Evolutionary conservation across 2,113 vertebrate species (phyloP), one percentile per base, ranked within the genome.

Genomic region (Salvator merianae): DNA sequence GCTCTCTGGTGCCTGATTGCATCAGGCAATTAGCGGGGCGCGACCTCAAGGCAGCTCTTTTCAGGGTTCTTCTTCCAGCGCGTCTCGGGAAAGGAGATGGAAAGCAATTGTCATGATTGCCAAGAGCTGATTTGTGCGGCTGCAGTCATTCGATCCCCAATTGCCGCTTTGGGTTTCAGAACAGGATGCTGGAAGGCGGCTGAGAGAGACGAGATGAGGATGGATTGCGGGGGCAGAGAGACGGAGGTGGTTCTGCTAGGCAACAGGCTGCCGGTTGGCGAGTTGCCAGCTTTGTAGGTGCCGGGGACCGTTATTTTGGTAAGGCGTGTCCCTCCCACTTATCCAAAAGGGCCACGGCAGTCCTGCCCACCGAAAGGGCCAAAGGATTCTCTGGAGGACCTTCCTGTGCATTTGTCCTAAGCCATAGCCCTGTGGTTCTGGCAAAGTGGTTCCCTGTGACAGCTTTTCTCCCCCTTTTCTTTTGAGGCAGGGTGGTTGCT

Each of bases 11-110:
- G 88, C 87, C 92, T 3, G 26, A 76, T 90, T 89, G 36, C 3
- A 7, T 82, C 59, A 83, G 89, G 83, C 88, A 91, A 91, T 91
- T 87, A 90, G 85, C 66, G 91, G 93, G 91, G 84, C 84, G 87
- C 26, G 77, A 86, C 87, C 86, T 14, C 88, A 26, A 88, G 79
- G 84, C 12, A 1, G 32, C 32, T 74, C 75, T 77, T 86, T 86
- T 36, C 87, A 84, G 76, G 85, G 50, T 66, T 74, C 85, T 63
- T 86, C 79, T 88, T 81, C 80, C 80, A 72, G 1, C 85, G 7
- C 82, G 77, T 74, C 86, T 76, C 30, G 59, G 65, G 79, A 82
- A 72, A 59, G 47, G 20, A 69, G 50, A 38, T 24, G 43, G n/a
- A 53, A 82, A 79, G 59, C 79, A 9, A 32, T 83, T 87, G 82